Evolutionary conservation across 2,888 invertebrate genomes (phyloP).

Genomic region (Stramonita haemastoma): DNA sequence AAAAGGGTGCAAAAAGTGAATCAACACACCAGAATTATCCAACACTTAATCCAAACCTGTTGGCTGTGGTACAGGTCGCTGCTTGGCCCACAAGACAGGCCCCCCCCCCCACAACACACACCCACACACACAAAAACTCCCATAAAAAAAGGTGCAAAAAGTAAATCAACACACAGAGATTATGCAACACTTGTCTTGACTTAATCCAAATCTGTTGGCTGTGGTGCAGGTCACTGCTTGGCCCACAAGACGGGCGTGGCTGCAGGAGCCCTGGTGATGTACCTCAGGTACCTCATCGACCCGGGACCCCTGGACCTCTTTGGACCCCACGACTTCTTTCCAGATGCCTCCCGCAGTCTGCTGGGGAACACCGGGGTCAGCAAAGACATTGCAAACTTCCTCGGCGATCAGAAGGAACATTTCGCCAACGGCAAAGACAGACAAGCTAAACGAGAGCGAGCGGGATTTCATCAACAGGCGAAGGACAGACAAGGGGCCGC

Average conservation of each 20-base stretch:
- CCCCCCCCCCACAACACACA: too few species aligned
- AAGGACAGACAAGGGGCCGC: not conserved
- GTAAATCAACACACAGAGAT: too few species aligned
- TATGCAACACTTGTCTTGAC: too few species aligned
- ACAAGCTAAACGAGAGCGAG: not conserved
- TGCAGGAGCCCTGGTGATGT: conserved; percentile 72
- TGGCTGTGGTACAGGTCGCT: conserved; percentile 63
- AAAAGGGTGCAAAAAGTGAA: too few species aligned
- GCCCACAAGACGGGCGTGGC: conserved; percentile 76
- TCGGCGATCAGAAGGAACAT: not conserved
- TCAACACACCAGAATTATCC: too few species aligned
- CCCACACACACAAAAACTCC: too few species aligned
- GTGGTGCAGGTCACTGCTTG: conserved; percentile 70
- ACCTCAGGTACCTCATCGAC: conserved; percentile 68
- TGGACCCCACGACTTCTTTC: conserved; percentile 35
- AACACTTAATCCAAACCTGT: too few species aligned
- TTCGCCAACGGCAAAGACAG: too few species aligned
- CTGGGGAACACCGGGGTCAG: conserved; percentile 47
- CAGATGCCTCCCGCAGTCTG: conserved; percentile 44
- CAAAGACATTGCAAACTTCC: conserved; percentile 30
- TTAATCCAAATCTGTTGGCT: not conserved
- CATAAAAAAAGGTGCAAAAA: too few species aligned
- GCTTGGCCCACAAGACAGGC: conserved; percentile 75
- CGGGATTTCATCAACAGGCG: not conserved
- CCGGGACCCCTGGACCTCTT: conserved; percentile 53